These are phyloP conservation scores for Yponomeuta evonymella DNA, from an alignment of 2,888 invertebrate species.

Conservation along the genomic window DNA sequence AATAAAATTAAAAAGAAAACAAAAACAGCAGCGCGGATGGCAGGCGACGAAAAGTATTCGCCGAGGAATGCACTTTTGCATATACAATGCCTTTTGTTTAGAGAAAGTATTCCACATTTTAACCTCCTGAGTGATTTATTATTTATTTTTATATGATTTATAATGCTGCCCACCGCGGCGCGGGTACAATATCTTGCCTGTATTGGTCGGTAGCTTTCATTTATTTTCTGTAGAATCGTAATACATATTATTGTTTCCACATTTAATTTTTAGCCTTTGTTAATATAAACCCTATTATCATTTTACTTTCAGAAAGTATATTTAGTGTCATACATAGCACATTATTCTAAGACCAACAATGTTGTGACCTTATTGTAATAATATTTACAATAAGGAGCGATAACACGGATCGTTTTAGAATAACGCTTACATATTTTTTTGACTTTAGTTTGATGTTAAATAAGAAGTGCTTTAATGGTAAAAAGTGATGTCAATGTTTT, in stretches of 20 bases:
- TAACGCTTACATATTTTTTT: not conserved
- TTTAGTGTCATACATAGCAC: not conserved
- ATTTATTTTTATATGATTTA: constrained; percentile 64
- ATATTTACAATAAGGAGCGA: too few species aligned
- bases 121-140: constrained; percentile 67
- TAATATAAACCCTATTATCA: not conserved
- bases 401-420: not conserved
- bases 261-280: not conserved
- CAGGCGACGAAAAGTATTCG: constrained; percentile 73
- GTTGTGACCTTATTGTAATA: too few species aligned
- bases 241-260: too few species aligned
- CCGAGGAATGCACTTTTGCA: constrained; percentile 70
- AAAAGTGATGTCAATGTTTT: constrained; percentile 19
- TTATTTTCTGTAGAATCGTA: not conserved
- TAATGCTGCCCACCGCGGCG: constrained; percentile 42
- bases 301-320: not conserved
- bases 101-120: constrained; percentile 74
- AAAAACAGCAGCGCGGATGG: constrained; percentile 34
- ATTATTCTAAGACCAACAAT: too few species aligned
- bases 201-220: constrained; percentile 26
- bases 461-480: not conserved
- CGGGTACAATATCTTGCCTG: constrained; percentile 19
- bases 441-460: not conserved
- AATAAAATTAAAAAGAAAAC: constrained; percentile 47
- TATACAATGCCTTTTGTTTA: constrained; percentile 75